Percentiles rank a stretch among this genome's conserved stretches.
Evolutionary conservation across 2,888 invertebrate genomes (phyloP).

Genomic region (Drosophila aldrichi): DNA sequence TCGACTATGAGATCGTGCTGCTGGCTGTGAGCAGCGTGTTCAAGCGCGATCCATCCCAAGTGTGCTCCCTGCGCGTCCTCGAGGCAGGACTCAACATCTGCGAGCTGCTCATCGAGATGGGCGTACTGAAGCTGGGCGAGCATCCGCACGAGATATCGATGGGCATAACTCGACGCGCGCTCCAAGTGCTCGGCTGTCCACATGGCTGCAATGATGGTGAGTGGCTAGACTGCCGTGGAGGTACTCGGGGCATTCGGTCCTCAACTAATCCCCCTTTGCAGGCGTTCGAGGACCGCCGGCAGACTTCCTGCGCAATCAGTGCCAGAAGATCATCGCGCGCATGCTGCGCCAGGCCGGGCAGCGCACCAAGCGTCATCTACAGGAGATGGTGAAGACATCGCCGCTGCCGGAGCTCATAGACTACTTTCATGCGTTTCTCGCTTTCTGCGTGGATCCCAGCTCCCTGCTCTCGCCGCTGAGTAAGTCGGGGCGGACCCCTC

Average conservation of each 20-base stretch:
- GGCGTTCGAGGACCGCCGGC: slow-evolving; percentile 93
- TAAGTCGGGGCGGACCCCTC: slow-evolving; percentile 86
- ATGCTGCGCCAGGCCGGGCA: slow-evolving; percentile 89
- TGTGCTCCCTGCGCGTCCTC: slow-evolving; percentile 94
- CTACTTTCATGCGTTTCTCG: slow-evolving; percentile 97
- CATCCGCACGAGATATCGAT: slow-evolving; percentile 85
- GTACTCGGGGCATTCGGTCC: too few relatives aligned
- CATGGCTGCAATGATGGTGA: slow-evolving; percentile 94
- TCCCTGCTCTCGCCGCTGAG: slow-evolving; percentile 94
- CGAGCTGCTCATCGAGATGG: slow-evolving; percentile 96
- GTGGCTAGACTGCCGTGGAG: neutral
- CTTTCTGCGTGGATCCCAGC: slow-evolving; percentile 97
- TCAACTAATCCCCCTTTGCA: slow-evolving; percentile 30
- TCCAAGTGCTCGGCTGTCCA: slow-evolving; percentile 96
- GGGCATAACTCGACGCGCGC: slow-evolving; percentile 85
- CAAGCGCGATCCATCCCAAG: slow-evolving; percentile 91
- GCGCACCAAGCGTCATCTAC: slow-evolving; percentile 86
- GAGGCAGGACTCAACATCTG: slow-evolving; percentile 97
- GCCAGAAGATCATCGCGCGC: slow-evolving; percentile 91
- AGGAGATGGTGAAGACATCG: slow-evolving; percentile 91
- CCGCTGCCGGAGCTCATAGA: slow-evolving; percentile 94
- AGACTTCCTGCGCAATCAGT: slow-evolving; percentile 95
- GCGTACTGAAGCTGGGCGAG: slow-evolving; percentile 88
- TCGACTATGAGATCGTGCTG: slow-evolving; percentile 94
- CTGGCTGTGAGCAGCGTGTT: slow-evolving; percentile 95